phyloP scores from a whole-genome alignment of 1,140 invertebrate species.

The Trichonephila clavipes region DNA sequence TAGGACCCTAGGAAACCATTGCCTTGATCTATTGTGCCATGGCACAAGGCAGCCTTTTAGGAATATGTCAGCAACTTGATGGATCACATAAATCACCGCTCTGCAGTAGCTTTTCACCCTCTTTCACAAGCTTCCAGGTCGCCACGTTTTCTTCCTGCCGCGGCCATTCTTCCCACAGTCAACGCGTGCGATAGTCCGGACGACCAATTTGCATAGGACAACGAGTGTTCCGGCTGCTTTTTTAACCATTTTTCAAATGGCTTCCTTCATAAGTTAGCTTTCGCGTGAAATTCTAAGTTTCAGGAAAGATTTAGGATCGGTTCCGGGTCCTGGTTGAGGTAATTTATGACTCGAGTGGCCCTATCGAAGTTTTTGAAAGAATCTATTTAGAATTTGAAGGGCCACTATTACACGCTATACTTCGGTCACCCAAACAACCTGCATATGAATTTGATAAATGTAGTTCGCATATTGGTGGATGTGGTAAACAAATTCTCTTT shows the following conservation, averaged over 20 bases:
- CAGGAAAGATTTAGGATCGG: neutral
- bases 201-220: slow-evolving; percentile 69
- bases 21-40: slow-evolving; percentile 51
- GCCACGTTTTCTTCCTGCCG: slow-evolving; percentile 1
- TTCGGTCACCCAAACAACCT: neutral
- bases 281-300: slow-evolving; percentile 59
- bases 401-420: slow-evolving; percentile 53
- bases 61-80: slow-evolving; percentile 67
- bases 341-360: slow-evolving; percentile 63
- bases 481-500: neutral
- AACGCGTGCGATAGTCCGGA: neutral
- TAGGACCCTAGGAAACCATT: slow-evolving; percentile 41
- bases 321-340: slow-evolving; percentile 19
- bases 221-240: slow-evolving; percentile 63
- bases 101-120: slow-evolving; percentile 44
- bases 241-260: slow-evolving; percentile 71
- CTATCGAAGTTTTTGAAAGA: slow-evolving; percentile 15
- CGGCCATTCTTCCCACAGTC: slow-evolving; percentile 59
- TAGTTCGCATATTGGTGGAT: neutral
- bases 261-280: slow-evolving; percentile 49
- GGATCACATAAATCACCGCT: slow-evolving; percentile 72
- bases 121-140: slow-evolving; percentile 12
- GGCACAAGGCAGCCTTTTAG: slow-evolving; percentile 64
- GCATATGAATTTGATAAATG: slow-evolving; percentile 36
- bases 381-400: slow-evolving; percentile 40